phyloP scores from a whole-genome alignment of 2,113 vertebrate species.

The Calonectris borealis region DNA sequence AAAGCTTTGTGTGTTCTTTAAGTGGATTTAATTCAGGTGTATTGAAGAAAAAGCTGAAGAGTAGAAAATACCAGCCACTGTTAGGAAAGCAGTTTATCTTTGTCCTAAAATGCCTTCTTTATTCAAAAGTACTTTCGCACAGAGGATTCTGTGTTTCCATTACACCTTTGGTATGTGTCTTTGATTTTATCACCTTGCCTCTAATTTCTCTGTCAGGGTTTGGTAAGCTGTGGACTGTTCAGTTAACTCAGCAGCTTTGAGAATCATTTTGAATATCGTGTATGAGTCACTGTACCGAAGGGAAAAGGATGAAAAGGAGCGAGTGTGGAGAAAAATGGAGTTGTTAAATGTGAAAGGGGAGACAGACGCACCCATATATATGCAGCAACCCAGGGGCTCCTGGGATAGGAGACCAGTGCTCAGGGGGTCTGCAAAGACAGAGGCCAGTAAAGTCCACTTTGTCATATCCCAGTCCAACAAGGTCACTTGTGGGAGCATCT shows the following conservation, averaged over 20 bases:
- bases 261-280: background rate
- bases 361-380: rapidly evolving
- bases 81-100: background rate
- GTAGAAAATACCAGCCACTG: background rate
- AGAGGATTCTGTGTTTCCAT: slow-evolving; percentile 7
- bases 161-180: background rate
- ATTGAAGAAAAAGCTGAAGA: background rate
- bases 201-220: slow-evolving; percentile 14
- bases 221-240: background rate
- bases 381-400: background rate
- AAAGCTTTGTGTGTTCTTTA: background rate
- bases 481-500: background rate
- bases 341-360: background rate
- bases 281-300: background rate
- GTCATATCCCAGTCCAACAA: background rate
- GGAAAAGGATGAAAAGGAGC: background rate
- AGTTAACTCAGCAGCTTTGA: slow-evolving; percentile 15
- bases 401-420: background rate
- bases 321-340: background rate
- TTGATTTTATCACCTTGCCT: slow-evolving; percentile 33
- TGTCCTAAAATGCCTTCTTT: background rate
- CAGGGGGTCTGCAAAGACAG: background rate
- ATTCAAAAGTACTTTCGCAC: slow-evolving; percentile 9
- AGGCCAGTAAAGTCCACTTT: rapidly evolving
- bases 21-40: background rate